Evolutionary conservation across 1,140 invertebrate species (phyloP).

Genomic region (Phenacoccus solenopsis): DNA sequence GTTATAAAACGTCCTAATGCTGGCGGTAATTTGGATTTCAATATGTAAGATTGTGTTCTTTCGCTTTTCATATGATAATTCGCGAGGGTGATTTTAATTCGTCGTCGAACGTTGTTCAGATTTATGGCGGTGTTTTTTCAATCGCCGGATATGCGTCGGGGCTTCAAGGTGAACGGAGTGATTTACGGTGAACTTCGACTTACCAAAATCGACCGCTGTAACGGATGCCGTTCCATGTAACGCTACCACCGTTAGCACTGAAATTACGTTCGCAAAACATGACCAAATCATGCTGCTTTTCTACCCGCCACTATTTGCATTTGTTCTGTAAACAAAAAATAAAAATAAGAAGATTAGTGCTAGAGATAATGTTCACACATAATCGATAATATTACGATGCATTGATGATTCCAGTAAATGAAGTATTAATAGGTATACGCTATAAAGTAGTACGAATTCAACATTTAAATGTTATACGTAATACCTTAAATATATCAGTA

Average conservation of each 20-base stretch:
- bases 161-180: background rate
- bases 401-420: no score
- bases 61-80: background rate
- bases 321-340: background rate
- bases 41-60: background rate
- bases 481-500: no score
- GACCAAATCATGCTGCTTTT: slow-evolving; percentile 1
- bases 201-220: background rate
- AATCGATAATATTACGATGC: no score
- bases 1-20: background rate
- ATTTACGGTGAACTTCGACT: background rate
- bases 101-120: background rate
- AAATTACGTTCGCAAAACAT: background rate
- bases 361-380: no score
- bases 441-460: no score
- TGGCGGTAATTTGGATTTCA: background rate
- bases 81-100: background rate
- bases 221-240: background rate
- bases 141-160: background rate
- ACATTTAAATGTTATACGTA: no score
- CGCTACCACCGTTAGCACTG: background rate
- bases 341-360: no score
- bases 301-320: background rate
- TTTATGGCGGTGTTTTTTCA: background rate
- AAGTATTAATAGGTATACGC: no score